These are phyloP conservation scores for Hephaestus fuliginosus DNA, from an alignment of 2,797 vertebrate species.

Conservation along the genomic window DNA sequence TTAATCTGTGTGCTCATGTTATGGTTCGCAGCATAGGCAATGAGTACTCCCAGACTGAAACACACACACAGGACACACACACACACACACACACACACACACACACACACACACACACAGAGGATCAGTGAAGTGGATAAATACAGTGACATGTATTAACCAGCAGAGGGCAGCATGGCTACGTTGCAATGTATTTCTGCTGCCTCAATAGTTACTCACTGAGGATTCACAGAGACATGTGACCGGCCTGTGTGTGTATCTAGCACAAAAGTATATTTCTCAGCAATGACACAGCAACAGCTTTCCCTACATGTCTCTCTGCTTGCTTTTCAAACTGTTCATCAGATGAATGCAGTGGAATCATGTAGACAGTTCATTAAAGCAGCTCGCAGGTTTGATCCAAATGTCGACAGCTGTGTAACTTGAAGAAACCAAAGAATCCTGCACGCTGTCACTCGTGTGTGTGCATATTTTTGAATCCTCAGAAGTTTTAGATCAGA, in stretches of 20 bases:
- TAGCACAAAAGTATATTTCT: too few species aligned
- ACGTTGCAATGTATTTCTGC: slow-evolving; percentile 10
- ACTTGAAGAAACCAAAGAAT: background rate
- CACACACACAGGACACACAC: slow-evolving; percentile 32
- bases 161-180: slow-evolving; percentile 69
- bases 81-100: slow-evolving; percentile 28
- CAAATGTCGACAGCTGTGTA: background rate
- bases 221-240: background rate
- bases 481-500: background rate
- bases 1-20: slow-evolving; percentile 89
- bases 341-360: background rate
- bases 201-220: background rate
- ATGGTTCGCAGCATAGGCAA: slow-evolving; percentile 92
- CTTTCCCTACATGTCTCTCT: background rate
- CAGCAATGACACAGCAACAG: background rate
- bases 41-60: slow-evolving; percentile 80
- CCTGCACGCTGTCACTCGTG: background rate
- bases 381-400: background rate
- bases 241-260: background rate
- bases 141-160: slow-evolving; percentile 7
- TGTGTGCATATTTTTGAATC: background rate
- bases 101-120: slow-evolving; percentile 9
- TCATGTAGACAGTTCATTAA: background rate
- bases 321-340: background rate
- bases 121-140: background rate